Evolutionary conservation across 2,113 vertebrate genomes (phyloP).

Genomic region (Gymnocephalus cernua): DNA sequence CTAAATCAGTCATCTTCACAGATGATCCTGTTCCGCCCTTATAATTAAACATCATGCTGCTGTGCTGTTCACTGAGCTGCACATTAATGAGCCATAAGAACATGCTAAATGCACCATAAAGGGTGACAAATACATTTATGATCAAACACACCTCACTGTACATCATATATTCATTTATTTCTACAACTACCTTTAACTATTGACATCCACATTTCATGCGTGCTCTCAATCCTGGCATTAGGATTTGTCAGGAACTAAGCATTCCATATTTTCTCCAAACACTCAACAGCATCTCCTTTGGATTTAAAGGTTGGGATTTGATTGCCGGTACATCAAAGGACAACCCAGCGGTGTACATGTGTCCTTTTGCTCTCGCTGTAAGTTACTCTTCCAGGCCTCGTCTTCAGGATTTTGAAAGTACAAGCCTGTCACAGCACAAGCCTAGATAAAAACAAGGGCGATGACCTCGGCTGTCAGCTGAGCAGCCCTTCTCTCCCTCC

Average conservation of each 20-base stretch:
- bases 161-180: slow-evolving; percentile 18
- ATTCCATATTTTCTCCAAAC: slow-evolving; percentile 8
- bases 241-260: slow-evolving; percentile 19
- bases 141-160: slow-evolving; percentile 45
- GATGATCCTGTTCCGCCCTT: slow-evolving; percentile 41
- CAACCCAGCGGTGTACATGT: not conserved
- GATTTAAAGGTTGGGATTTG: slow-evolving; percentile 42
- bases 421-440: slow-evolving; percentile 51
- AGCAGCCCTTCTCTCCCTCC: slow-evolving; percentile 20
- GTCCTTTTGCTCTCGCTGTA: slow-evolving; percentile 1
- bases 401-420: slow-evolving; percentile 38
- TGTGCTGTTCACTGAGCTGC: slow-evolving; percentile 52
- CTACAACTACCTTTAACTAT: slow-evolving; percentile 12
- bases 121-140: slow-evolving; percentile 47
- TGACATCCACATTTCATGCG: slow-evolving; percentile 10
- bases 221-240: slow-evolving; percentile 3
- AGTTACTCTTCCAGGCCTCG: slow-evolving; percentile 36
- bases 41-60: slow-evolving; percentile 64
- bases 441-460: slow-evolving; percentile 56
- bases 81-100: slow-evolving; percentile 65
- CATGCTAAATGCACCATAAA: slow-evolving; percentile 70
- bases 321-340: slow-evolving; percentile 24
- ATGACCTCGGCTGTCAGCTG: slow-evolving; percentile 69
- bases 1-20: slow-evolving; percentile 62
- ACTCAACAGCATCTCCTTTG: slow-evolving; percentile 38